Base-by-base conservation (phyloP, 30 jellyfish, hydroid and myxozoan genomes). In the Catostylus mosaicus region DNA sequence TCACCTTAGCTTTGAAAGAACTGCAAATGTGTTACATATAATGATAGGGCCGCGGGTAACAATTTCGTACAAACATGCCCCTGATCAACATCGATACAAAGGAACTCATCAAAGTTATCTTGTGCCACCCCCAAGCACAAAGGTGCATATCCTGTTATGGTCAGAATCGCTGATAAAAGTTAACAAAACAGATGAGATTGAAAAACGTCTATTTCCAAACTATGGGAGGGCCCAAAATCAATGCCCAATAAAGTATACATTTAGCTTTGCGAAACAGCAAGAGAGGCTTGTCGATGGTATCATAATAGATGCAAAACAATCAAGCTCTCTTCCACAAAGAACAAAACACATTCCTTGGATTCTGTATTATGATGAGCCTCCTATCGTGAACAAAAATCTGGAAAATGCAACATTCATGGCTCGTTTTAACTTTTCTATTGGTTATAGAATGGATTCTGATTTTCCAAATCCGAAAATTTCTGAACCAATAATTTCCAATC, bases 361-460 rank as follows among this genome's bases (percentile, higher is more conserved):
- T 33, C 73, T 86, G 35, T 64, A 75, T 9, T 86, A 86, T 54
- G 90, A 86, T 46, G 86, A 86, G 33, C 85, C 96, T 0, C 86
- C 96, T 0, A 2, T 48, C 7, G 75, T 31, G 1, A 36, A 64
- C 60, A 51, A 24, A 1, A 11, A 16, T 27, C 80, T 86, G 30
- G 30, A 27, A 34, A 77, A 76, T 50, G 75, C 40, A 27, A 40
- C 76, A 2, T 88, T 88, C 74, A 78, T 75, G 90, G 51, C 29
- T 3, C 12, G 48, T 1, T 88, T 88, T 60, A 56, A 50, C 24
- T 88, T 70, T 48, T 50, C 97, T 59, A 73, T 88, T 19, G 87
- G 88, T 10, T 88, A 88, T 52, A 65, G 97, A 30, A 26, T 73
- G 83, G 97, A 88, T 52, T 52, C 88, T 43, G 97, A 88, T 67